A percentile compares a stretch with the other conserved stretches of the same genome.
Conservation (phyloP, 2,888 invertebrate species). For the Lycia hirtaria region DNA sequence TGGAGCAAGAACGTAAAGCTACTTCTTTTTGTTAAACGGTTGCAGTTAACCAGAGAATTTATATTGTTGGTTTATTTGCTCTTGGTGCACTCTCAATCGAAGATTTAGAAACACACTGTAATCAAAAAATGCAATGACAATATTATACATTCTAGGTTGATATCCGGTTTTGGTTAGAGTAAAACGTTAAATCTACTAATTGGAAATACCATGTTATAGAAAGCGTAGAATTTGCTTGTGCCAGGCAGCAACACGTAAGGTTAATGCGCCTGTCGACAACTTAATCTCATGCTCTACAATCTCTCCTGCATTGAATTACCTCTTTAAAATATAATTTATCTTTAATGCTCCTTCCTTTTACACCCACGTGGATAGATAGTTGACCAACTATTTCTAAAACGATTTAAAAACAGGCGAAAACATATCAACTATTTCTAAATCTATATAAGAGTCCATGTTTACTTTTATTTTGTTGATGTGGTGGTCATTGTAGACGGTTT, state of each 20-base stretch:
- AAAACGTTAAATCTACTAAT: slow-evolving; percentile 19
- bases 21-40: slow-evolving; percentile 15
- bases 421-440: slow-evolving; percentile 13
- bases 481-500: slow-evolving; percentile 42
- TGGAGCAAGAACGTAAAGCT: not conserved
- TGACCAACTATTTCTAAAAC: slow-evolving; percentile 23
- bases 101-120: too few relatives aligned
- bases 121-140: too few relatives aligned
- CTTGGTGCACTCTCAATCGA: too few relatives aligned
- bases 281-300: slow-evolving; percentile 42
- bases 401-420: slow-evolving; percentile 9
- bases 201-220: slow-evolving; percentile 30
- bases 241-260: slow-evolving; percentile 32
- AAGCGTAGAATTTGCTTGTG: slow-evolving; percentile 26
- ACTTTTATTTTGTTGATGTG: slow-evolving; percentile 44
- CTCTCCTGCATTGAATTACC: slow-evolving; percentile 30
- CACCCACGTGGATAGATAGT: slow-evolving; percentile 25
- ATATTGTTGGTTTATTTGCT: slow-evolving; percentile 7
- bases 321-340: slow-evolving; percentile 32
- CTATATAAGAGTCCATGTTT: slow-evolving; percentile 37
- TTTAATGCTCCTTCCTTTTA: slow-evolving; percentile 24
- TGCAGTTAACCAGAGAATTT: slow-evolving; percentile 10
- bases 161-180: not conserved
- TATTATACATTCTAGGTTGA: too few relatives aligned
- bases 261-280: slow-evolving; percentile 38